Percentiles rank a stretch among this genome's conserved stretches.
Evolutionary conservation across 2,888 invertebrate genomes (phyloP).

Genomic region (Chironomus riparius): DNA sequence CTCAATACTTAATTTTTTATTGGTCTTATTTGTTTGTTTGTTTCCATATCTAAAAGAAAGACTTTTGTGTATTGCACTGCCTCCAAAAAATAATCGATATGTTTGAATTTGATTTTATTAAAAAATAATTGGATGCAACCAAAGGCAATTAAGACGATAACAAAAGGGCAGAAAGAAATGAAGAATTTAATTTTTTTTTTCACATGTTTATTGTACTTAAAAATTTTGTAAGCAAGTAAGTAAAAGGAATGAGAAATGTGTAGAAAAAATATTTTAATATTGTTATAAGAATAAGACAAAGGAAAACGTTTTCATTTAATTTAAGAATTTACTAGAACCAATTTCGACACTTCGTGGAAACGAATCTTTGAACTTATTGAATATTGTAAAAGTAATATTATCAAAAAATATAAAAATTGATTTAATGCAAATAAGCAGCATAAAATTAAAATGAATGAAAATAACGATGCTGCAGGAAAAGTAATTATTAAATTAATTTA

Average conservation of each 20-base stretch:
- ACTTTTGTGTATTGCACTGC: background rate
- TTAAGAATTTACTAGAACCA: no score
- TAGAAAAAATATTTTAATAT: no score
- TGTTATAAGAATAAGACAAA: no score
- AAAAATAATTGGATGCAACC: conserved; percentile 23
- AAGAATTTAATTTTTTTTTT: conserved; percentile 19
- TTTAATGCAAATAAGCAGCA: no score
- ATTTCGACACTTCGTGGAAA: no score
- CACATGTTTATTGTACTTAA: background rate
- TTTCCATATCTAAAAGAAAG: background rate
- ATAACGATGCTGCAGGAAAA: no score
- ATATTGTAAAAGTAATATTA: no score
- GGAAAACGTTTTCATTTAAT: no score
- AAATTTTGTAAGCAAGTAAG: no score
- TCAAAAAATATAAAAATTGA: no score
- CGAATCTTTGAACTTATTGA: background rate
- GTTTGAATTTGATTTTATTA: conserved; percentile 12
- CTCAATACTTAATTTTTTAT: background rate
- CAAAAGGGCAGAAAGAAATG: background rate
- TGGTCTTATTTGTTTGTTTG: background rate
- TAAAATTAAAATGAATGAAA: no score
- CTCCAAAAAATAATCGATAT: background rate
- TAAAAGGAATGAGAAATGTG: background rate
- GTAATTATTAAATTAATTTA: no score
- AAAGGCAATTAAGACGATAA: conserved; percentile 18